Evolutionary conservation across 2,797 vertebrate genomes (phyloP).

Genomic region (Fundulus diaphanus): DNA sequence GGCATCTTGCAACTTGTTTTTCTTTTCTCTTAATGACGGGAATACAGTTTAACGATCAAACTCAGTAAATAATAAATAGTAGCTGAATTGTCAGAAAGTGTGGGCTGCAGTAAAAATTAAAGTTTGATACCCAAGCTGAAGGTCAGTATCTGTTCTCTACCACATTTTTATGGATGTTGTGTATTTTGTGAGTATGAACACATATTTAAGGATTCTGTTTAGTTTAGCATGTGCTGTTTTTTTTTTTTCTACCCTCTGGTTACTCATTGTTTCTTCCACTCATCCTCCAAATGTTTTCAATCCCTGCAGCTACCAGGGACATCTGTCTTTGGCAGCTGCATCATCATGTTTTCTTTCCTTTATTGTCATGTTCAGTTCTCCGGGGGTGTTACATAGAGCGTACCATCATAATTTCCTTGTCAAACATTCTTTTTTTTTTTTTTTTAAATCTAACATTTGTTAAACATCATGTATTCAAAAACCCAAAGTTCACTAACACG

Average conservation of each 20-base stretch:
- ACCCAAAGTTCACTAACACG: conserved; percentile 1
- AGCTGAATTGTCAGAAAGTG: background rate
- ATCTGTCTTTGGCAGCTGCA: conserved; percentile 49
- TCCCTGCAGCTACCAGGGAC: conserved; percentile 56
- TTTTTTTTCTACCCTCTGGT: conserved; percentile 47
- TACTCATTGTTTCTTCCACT: conserved; percentile 46
- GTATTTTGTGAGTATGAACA: conserved; percentile 23
- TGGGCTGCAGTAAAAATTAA: background rate
- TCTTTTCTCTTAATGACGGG: background rate
- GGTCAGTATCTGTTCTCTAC: background rate
- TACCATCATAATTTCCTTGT: conserved; percentile 20
- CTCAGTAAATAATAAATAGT: background rate
- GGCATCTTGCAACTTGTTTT: too few relatives aligned
- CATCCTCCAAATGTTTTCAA: conserved; percentile 52
- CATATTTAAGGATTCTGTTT: conserved; percentile 49
- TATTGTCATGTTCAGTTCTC: conserved; percentile 35
- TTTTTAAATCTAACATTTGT: background rate
- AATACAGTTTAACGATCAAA: background rate
- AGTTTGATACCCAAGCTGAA: background rate
- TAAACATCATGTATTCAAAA: conserved; percentile 1
- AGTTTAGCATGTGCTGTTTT: conserved; percentile 36
- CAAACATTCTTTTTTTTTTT: background rate
- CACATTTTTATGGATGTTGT: conserved; percentile 6
- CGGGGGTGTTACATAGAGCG: background rate
- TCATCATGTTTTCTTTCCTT: conserved; percentile 32